phyloP scores from a whole-genome alignment of 2,113 vertebrate genomes.

The Xenopus borealis region DNA sequence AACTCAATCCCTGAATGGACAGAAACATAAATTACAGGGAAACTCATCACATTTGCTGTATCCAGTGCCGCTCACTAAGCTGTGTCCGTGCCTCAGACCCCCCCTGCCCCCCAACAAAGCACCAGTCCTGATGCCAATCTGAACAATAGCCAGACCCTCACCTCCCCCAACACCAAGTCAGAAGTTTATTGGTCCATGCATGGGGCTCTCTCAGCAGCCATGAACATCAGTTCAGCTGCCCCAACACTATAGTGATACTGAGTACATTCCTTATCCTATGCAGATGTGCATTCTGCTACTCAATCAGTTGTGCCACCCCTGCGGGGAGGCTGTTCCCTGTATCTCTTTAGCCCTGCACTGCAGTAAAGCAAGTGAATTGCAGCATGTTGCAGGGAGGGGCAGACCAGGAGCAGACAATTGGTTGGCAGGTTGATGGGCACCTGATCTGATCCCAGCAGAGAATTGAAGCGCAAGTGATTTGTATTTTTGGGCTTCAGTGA shows the following conservation, averaged over 20 bases:
- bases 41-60: constrained; percentile 9
- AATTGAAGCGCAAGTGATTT: too few relatives aligned
- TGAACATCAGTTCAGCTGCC: too few relatives aligned
- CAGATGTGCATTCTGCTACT: too few relatives aligned
- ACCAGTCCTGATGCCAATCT: constrained; percentile 6
- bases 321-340: not conserved
- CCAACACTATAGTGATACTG: too few relatives aligned
- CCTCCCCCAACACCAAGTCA: too few relatives aligned
- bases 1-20: constrained; percentile 16
- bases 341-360: not conserved
- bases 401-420: not conserved
- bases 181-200: too few relatives aligned
- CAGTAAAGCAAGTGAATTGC: not conserved
- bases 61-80: constrained; percentile 15
- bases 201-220: too few relatives aligned
- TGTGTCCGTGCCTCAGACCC: constrained; percentile 16
- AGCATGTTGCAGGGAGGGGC: not conserved
- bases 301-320: too few relatives aligned
- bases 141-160: too few relatives aligned
- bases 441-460: too few relatives aligned
- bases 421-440: not conserved
- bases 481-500: too few relatives aligned
- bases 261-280: too few relatives aligned
- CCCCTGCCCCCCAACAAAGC: constrained; percentile 26
- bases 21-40: constrained; percentile 16